Evolutionary conservation across 2,888 invertebrate species (phyloP).

Genomic region (Hirudinaria manillensis): DNA sequence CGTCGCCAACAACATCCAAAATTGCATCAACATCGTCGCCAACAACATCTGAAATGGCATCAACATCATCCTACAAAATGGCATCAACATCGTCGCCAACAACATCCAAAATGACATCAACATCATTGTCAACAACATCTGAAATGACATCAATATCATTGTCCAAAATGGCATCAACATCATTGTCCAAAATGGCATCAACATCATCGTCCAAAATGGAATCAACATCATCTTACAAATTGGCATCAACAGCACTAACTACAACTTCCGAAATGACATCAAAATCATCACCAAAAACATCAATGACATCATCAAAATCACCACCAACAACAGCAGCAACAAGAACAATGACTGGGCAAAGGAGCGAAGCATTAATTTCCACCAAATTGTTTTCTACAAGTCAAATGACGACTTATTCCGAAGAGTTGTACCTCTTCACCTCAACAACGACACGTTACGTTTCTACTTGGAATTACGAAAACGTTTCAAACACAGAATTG

Average conservation of each 20-base stretch:
- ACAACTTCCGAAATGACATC: not conserved
- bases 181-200: not conserved
- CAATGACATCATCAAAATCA: slow-evolving; percentile 2
- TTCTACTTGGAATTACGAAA: not conserved
- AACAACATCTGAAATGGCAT: not conserved
- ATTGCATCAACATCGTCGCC: not conserved
- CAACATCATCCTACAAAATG: not conserved
- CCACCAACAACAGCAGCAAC: not conserved
- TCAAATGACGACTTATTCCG: not conserved
- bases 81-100: not conserved
- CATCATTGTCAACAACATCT: not conserved
- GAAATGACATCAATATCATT: not conserved
- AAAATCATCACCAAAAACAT: not conserved
- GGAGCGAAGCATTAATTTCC: not conserved
- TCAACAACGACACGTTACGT: not conserved
- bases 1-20: not conserved
- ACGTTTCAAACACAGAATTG: not conserved
- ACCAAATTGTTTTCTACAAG: not conserved
- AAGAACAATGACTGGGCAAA: not conserved
- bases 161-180: not conserved
- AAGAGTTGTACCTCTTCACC: not conserved
- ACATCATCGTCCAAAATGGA: not conserved
- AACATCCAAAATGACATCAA: not conserved
- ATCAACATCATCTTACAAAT: not conserved
- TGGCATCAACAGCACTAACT: not conserved